Base-by-base conservation (phyloP, 2,113 vertebrate genomes). In the Scomber colias region DNA sequence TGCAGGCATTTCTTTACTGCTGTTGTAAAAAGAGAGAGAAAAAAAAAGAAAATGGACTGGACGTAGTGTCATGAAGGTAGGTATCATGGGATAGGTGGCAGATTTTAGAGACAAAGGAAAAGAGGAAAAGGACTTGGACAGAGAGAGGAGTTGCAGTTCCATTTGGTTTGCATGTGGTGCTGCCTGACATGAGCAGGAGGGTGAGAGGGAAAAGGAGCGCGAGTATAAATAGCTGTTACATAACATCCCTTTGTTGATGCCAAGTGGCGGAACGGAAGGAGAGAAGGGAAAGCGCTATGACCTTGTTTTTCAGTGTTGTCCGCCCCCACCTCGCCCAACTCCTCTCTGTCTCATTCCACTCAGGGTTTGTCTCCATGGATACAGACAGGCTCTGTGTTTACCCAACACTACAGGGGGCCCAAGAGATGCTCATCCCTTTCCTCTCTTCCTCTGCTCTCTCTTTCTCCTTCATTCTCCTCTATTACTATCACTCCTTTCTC, bases 241-340 rank as follows among this genome's bases (percentile, higher is more conserved):
- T 95, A 95, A 95, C 92, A 88, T 92, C 91, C 89, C 83, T 94
- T 94, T 95, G 93, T 95, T 92, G 93, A 94, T 91, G 91, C 94
- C 94, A 94, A 94, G 91, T 90, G 86, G 90, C 72, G 40, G 90
- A 93, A 90, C 91, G 89, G 92, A 92, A 92, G 87, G 90, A 84
- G 93, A 87, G 93, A 90, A 87, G 82, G 90, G 91, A 92, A 92
- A 90, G 84, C 87, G 91, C 89, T 90, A 44, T 93, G 92, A 94
- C 93, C 93, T 95, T 94, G 93, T 95, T 94, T 95, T 94, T 94
- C 90, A 89, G 83, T 75, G 81, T 59, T 77, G 89, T 83, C 91
- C 90, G 81, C 93, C 90, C 86, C 88, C 93, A 57, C 92, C 90
- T 77, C 78, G 17, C 81, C 89, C 77, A 48, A 17, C 73, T 89